phyloP scores from a whole-genome alignment of 2,888 invertebrate species.

The Troglohyphantes excavatus region DNA sequence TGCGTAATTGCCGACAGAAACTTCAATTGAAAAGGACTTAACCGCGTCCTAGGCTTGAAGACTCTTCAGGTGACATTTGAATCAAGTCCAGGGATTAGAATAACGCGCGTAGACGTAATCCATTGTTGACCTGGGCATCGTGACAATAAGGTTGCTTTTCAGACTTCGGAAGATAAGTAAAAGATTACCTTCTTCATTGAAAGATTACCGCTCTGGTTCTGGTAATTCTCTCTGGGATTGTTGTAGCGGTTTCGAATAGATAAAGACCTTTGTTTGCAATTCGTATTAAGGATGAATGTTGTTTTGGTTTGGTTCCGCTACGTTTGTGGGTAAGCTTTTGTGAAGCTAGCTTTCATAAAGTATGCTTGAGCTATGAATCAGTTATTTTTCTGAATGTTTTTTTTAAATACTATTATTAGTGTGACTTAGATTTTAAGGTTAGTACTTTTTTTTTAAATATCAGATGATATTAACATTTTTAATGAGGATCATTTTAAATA shows the following conservation, averaged over 20 bases:
- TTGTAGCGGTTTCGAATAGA: background rate
- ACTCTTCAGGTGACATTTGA: background rate
- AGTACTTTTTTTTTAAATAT: too few relatives aligned
- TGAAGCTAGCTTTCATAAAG: too few relatives aligned
- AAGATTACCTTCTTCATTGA: background rate
- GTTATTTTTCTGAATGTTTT: too few relatives aligned
- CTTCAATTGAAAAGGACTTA: background rate
- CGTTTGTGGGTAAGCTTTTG: too few relatives aligned
- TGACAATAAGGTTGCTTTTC: conserved; percentile 5
- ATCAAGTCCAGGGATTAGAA: background rate
- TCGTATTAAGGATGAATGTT: background rate
- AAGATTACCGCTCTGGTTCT: background rate
- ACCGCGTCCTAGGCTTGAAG: background rate
- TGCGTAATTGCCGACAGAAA: background rate
- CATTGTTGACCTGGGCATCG: conserved; percentile 46
- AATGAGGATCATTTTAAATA: too few relatives aligned
- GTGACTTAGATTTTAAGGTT: too few relatives aligned
- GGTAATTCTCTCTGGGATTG: background rate
- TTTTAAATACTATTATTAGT: too few relatives aligned
- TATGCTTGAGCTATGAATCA: too few relatives aligned
- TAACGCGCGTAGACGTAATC: conserved; percentile 17
- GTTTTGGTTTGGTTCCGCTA: background rate
- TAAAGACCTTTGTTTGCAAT: background rate
- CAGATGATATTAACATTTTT: too few relatives aligned
- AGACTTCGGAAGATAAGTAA: conserved; percentile 13